Evolutionary conservation across 2,888 invertebrate genomes (phyloP).

Genomic region (Zelleria hepariella): DNA sequence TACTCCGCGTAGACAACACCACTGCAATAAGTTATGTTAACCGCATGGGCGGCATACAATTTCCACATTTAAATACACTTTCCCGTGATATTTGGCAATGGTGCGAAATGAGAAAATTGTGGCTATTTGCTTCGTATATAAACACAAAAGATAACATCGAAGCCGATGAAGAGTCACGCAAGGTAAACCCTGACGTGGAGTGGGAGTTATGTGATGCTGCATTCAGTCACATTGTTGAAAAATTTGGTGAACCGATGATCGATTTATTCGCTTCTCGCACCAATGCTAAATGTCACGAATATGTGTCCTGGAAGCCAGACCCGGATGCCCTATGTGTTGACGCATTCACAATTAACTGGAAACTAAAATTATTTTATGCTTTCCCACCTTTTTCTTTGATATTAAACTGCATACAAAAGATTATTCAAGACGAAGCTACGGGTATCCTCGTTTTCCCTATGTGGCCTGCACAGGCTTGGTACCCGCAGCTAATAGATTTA

Average conservation of each 20-base stretch:
- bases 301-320: constrained; percentile 8
- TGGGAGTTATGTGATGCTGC: background rate
- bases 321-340: constrained; percentile 11
- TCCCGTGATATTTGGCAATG: constrained; percentile 4
- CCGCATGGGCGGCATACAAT: constrained; percentile 6
- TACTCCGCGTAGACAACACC: constrained; percentile 7
- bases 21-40: constrained; percentile 5
- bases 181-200: constrained; percentile 9
- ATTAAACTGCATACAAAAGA: constrained; percentile 13
- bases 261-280: constrained; percentile 12
- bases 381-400: constrained; percentile 16
- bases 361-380: constrained; percentile 11
- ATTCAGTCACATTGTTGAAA: background rate
- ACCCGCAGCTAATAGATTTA: constrained; percentile 12
- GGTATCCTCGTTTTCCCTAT: constrained; percentile 19
- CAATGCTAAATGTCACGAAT: constrained; percentile 13
- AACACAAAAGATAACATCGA: constrained; percentile 7
- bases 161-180: constrained; percentile 19
- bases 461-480: constrained; percentile 21
- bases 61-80: background rate
- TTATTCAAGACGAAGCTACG: constrained; percentile 15
- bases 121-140: constrained; percentile 2
- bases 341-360: constrained; percentile 13
- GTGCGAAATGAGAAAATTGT: constrained; percentile 1
- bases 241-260: constrained; percentile 12